A percentile compares a stretch with the other conserved stretches of the same genome.
Conservation (phyloP, 2,113 vertebrate genomes). For the Tetrao urogallus region DNA sequence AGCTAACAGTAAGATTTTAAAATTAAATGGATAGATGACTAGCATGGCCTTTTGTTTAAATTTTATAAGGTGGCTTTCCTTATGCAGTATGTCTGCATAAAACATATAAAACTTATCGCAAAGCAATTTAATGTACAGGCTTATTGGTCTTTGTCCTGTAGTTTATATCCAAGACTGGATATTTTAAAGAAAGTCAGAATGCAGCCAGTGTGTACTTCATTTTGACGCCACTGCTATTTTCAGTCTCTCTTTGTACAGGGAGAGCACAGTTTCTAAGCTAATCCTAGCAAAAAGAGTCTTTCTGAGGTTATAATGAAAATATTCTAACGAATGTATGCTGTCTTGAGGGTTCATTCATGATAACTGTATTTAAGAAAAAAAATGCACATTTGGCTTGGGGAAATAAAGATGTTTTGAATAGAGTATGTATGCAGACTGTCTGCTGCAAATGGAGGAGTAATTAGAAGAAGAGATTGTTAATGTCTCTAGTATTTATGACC, state of each 20-base stretch:
- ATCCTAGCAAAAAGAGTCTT: constrained; percentile 25
- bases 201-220: background rate
- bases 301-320: constrained; percentile 55
- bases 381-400: constrained; percentile 51
- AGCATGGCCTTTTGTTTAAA: background rate
- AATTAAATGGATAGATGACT: background rate
- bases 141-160: constrained; percentile 1
- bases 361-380: constrained; percentile 48
- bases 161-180: background rate
- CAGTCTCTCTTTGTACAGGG: background rate
- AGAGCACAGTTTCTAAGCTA: constrained; percentile 41
- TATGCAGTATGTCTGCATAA: background rate
- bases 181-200: background rate
- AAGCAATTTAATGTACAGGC: background rate
- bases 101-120: background rate
- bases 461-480: constrained; percentile 62
- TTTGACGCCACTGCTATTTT: constrained; percentile 10
- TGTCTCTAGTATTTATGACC: constrained; percentile 61
- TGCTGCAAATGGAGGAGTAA: constrained; percentile 35
- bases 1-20: background rate
- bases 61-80: background rate
- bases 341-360: constrained; percentile 64
- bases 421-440: constrained; percentile 59
- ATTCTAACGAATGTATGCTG: constrained; percentile 28
- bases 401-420: constrained; percentile 51